A percentile compares a stretch with the other conserved stretches of the same genome.
Conservation (phyloP, 2,113 vertebrate species). For the Lutjanus erythropterus region DNA sequence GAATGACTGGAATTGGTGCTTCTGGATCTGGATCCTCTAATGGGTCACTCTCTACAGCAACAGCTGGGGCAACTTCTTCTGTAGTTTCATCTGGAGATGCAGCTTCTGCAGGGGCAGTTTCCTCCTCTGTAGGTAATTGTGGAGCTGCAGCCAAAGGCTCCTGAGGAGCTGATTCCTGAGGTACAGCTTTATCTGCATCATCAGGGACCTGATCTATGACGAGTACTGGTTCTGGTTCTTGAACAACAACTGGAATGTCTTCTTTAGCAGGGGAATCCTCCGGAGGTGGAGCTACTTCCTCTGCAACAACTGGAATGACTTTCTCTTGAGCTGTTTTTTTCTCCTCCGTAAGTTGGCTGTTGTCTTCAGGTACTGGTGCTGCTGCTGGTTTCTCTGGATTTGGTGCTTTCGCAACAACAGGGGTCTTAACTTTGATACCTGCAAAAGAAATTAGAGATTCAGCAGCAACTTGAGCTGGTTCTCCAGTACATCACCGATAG, state of each 20-base stretch:
- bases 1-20: background rate
- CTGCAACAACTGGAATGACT: conserved; percentile 32
- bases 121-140: conserved; percentile 12
- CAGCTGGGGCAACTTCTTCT: background rate
- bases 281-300: background rate
- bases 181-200: background rate
- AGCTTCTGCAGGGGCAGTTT: background rate
- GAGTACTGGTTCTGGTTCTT: conserved; percentile 1
- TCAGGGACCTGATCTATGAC: background rate
- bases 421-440: conserved; percentile 4
- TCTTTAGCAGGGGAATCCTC: conserved; percentile 7
- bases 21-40: conserved; percentile 3
- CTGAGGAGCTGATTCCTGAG: background rate
- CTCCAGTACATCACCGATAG: background rate
- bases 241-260: conserved; percentile 4
- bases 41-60: background rate
- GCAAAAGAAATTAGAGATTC: background rate
- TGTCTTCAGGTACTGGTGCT: background rate
- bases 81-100: background rate
- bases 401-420: background rate
- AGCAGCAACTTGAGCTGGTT: background rate
- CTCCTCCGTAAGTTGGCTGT: background rate
- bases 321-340: conserved; percentile 21
- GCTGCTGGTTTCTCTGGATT: background rate
- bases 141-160: conserved; percentile 11